These are phyloP conservation scores for Corythornis cristatus DNA, from an alignment of 2,113 vertebrate species.

Conservation along the genomic window DNA sequence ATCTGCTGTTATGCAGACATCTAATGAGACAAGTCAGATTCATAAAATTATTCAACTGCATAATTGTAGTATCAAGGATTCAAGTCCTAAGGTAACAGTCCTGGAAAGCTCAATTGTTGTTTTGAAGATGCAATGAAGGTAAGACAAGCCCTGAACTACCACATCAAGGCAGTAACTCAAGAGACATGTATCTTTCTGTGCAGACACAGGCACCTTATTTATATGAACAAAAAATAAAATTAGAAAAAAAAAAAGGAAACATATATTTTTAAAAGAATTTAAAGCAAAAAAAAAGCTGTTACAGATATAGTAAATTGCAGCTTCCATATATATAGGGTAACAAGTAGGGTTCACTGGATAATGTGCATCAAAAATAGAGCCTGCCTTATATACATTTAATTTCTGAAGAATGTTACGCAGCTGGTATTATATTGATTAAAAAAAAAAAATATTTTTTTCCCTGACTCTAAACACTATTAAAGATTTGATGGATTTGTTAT, in stretches of 20 bases:
- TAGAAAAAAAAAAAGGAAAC: background rate
- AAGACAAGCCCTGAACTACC: constrained; percentile 44
- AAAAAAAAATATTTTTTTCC: background rate
- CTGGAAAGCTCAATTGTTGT: constrained; percentile 12
- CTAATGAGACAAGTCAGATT: constrained; percentile 24
- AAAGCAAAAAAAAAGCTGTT: background rate
- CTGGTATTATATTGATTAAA: background rate
- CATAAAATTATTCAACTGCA: constrained; percentile 22
- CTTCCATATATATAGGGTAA: background rate
- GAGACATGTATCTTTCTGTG: background rate
- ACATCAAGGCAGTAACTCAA: constrained; percentile 39
- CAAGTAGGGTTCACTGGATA: background rate
- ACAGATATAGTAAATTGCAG: background rate
- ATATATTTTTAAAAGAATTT: background rate
- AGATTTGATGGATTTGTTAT: background rate
- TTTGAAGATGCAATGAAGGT: constrained; percentile 11
- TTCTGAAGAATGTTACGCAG: background rate
- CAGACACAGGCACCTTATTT: constrained; percentile 29
- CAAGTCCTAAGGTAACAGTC: constrained; percentile 24
- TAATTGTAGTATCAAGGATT: constrained; percentile 18
- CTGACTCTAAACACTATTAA: background rate
- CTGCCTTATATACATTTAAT: background rate
- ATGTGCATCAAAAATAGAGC: background rate
- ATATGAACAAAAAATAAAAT: constrained; percentile 19
- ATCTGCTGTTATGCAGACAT: background rate